Evolutionary conservation across 2,797 vertebrate genomes (phyloP), one percentile per base, ranked within the genome.

Genomic region (Chaunax sp.): DNA sequence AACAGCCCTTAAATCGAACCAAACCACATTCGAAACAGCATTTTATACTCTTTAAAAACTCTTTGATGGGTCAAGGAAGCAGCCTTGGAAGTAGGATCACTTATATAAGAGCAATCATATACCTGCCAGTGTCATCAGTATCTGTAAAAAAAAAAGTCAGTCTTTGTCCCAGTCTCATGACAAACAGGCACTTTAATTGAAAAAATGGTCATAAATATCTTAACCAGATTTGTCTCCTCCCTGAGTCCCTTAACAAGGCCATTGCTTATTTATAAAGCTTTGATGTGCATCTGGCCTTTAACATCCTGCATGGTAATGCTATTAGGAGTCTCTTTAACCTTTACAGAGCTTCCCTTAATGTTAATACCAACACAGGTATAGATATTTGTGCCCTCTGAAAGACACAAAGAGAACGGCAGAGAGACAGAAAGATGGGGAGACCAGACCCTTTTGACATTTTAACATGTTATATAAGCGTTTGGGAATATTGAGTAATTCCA

Each of bases 231-330:
- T 45, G 64, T 47, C 46, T 67, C 64, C 40, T 46, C 12, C 54
- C 56, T 18, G 12, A 75, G 53, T 45, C 23, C 71, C 50, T 66
- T 84, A 83, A 85, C 65, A 73, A 88, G 83, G 33, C 85, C 84
- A 85, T 78, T 83, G 83, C 77, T 83, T 80, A 43, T 90, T 85
- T 83, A 62, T 43, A 57, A 63, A 49, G 51, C 80, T 77, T 70
- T 73, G 77, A 82, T 84, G 66, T 81, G 63, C 58, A 8, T 69
- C 80, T 90, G 85, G 83, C 88, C 86, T 90, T 92, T 90, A 81
- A 58, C 56, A 14, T 62, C 51, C 72, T 35, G 28, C 23, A 1
- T 77, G 84, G 81, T 82, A 84, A 89, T 85, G 72, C 72, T 77
- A 87, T 86, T 83, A 86, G 50, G 65, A 53, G 11, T 69, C 68